Base-by-base conservation (phyloP, 2,797 vertebrate species). In the Dallia pectoralis region DNA sequence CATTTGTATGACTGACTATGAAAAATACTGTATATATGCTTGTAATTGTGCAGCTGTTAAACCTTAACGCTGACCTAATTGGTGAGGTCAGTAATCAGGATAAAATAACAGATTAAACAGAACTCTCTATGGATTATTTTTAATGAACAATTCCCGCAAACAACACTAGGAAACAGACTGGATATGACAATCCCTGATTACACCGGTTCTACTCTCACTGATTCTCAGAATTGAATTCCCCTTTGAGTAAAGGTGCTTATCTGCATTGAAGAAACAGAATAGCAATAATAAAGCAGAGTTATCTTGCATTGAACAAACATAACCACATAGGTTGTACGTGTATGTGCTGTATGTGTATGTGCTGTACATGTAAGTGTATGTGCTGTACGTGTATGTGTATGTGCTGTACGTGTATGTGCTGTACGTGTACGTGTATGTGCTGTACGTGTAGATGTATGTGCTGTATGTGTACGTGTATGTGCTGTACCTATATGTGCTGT, bases 141-240 rank as follows among this genome's bases (percentile, higher is more conserved):
- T 72, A 79, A 86, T 81, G 75, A 86, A 82, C 72, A 70, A 62
- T 77, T 78, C 71, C 56, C 69, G 66, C 73, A 62, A 69, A 76
- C 79, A 73, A 82, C 75, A 66, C 63, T 71, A 72, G 73, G 62
- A 59, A 44, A 64, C 47, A 70, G 67, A 59, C 65, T 70, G 70
- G 71, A 62, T 64, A 32, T 51, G 70, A 77, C 63, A 77, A 78
- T 71, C 76, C 49, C 68, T 48, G 73, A 75, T 74, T 69, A 76
- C 61, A 73, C 48, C 65, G 68, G 49, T 59, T 30, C 67, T 68
- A 69, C 75, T 75, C 33, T 36, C 73, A 67, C 73, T 72, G 73
- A 59, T 30, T 64, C 61, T 68, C 59, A 49, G 67, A 25, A 56
- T 71, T 48, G 2, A 69, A 63, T 62, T 66, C 67, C 2, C 53